phyloP scores from a whole-genome alignment of 2,113 vertebrate genomes.

The Rhegmatorhina hoffmannsi region DNA sequence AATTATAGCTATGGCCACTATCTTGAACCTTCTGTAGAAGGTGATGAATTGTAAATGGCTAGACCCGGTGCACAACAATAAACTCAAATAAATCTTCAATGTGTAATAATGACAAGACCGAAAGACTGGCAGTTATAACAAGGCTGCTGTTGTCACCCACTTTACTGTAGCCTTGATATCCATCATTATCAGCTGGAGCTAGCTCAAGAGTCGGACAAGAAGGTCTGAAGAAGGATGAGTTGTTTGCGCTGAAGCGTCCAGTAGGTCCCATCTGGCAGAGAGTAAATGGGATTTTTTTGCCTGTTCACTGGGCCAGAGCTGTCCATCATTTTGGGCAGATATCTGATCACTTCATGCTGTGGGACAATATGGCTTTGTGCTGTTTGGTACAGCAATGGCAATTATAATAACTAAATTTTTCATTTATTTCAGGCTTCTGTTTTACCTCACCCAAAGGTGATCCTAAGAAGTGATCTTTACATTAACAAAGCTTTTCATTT shows the following conservation, averaged over 20 bases:
- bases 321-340: slow-evolving; percentile 86
- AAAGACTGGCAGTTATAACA: slow-evolving; percentile 93
- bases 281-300: slow-evolving; percentile 86
- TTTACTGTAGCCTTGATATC: slow-evolving; percentile 85
- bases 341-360: slow-evolving; percentile 83
- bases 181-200: slow-evolving; percentile 88
- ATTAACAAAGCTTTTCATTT: background rate
- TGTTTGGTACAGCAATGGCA: slow-evolving; percentile 67
- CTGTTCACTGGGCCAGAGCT: slow-evolving; percentile 80
- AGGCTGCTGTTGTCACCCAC: slow-evolving; percentile 89
- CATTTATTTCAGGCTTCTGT: slow-evolving; percentile 56
- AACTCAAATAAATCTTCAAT: slow-evolving; percentile 92
- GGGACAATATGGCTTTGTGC: slow-evolving; percentile 82
- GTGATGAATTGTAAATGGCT: slow-evolving; percentile 93
- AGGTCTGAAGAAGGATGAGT: slow-evolving; percentile 90
- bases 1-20: slow-evolving; percentile 85
- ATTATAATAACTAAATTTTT: slow-evolving; percentile 68
- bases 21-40: slow-evolving; percentile 81
- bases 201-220: slow-evolving; percentile 83
- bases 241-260: slow-evolving; percentile 88
- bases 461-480: background rate
- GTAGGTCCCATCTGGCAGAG: slow-evolving; percentile 90
- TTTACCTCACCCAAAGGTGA: slow-evolving; percentile 35
- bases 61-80: slow-evolving; percentile 83
- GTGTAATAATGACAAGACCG: slow-evolving; percentile 91